Evolutionary conservation across 2,797 vertebrate species (phyloP), one percentile per base, ranked within the genome.

Genomic region (Botia kubotai): DNA sequence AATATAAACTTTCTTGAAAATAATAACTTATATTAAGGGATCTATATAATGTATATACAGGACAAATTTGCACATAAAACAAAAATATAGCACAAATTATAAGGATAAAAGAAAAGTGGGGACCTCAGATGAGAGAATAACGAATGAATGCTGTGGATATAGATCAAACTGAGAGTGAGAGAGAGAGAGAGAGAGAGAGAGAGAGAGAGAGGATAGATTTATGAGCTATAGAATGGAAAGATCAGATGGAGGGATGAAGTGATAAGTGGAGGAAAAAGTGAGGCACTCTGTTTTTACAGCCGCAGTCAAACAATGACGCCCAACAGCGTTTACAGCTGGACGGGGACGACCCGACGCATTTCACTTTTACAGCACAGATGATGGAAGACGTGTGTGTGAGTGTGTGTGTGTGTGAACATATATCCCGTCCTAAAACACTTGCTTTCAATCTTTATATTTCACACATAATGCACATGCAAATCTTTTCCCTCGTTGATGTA

Each of bases 271-370:
- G 71, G 78, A 80, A 81, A 69, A 67, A 87, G 52, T 75, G 77
- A 83, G 70, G 82, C 77, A 66, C 75, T 83, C 62, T 79, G 82
- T 72, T 87, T 87, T 85, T 86, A 86, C 79, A 82, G 81, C 82
- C 16, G 82, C 85, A 83, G 84, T 80, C 68, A 87, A 76, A 86
- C 72, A 52, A 43, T 29, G 72, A 62, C 12, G 68, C 66, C 85
- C 72, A 39, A 21, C 65, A 55, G 76, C 23, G 29, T 75, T 86
- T 77, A 74, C 50, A 83, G 84, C 36, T 67, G 53, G 60, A 72
- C 71, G 16, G 77, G 78, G 80, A 57, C 36, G 8, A 72, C 66
- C 62, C 75, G 39, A 29, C 29, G 63, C 72, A 72, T 82, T 78
- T 75, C 77, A 84, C 60, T 76, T 83, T 77, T 76, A 86, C 79